Evolutionary conservation across 2,113 vertebrate genomes (phyloP).

Genomic region (Pterocles burchelli): DNA sequence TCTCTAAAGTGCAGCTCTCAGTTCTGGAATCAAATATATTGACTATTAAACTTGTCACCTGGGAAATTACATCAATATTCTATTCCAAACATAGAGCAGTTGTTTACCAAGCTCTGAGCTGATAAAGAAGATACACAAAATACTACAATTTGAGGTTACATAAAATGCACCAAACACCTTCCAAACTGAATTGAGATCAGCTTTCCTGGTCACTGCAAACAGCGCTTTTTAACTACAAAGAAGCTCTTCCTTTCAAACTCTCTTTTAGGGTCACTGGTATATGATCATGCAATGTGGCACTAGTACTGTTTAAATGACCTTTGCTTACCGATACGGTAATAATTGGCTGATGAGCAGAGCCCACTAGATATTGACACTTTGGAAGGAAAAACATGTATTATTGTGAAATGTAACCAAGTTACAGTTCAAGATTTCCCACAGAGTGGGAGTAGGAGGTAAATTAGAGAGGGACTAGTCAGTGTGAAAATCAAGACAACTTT

Average conservation of each 20-base stretch:
- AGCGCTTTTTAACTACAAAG: neutral
- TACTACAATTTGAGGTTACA: neutral
- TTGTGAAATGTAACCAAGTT: neutral
- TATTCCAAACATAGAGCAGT: neutral
- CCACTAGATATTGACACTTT: neutral
- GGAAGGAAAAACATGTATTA: neutral
- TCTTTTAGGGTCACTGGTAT: neutral
- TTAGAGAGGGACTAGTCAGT: neutral
- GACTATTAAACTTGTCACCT: constrained; percentile 30
- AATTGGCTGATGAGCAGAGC: neutral
- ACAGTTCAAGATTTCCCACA: neutral
- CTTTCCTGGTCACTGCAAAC: neutral
- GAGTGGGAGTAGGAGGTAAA: neutral
- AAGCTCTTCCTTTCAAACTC: neutral
- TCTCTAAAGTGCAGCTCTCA: constrained; percentile 41
- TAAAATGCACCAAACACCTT: neutral
- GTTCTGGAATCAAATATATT: constrained; percentile 41
- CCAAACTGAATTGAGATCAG: neutral
- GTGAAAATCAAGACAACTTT: neutral
- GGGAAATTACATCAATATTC: constrained; percentile 48
- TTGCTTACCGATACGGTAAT: neutral
- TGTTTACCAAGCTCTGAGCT: neutral
- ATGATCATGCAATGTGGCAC: neutral
- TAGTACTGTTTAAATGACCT: neutral
- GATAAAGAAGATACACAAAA: neutral